Evolutionary conservation across 1,140 invertebrate genomes (phyloP).

Genomic region (Caenorhabditis latens): DNA sequence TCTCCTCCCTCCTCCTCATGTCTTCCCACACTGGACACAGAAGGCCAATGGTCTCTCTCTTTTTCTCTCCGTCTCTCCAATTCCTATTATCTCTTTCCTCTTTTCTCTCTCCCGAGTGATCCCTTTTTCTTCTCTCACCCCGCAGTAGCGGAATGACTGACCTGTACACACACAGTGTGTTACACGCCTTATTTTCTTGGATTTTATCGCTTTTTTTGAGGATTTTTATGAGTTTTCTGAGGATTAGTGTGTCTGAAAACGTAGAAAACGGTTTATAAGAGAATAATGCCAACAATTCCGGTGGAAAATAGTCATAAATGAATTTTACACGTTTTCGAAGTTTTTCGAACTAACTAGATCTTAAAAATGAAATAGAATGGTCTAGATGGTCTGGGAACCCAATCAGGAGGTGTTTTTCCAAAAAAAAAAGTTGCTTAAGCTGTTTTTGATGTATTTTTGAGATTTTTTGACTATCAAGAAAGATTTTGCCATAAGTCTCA

Average conservation of each 20-base stretch:
- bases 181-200: background rate
- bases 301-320: no score
- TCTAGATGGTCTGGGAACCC: no score
- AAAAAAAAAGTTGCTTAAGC: no score
- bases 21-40: slow-evolving; percentile 3
- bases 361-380: background rate
- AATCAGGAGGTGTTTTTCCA: no score
- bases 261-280: no score
- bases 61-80: background rate
- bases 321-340: background rate
- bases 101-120: slow-evolving; percentile 6
- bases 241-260: background rate
- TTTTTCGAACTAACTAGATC: background rate
- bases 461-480: no score
- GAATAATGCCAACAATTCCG: no score
- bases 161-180: slow-evolving; percentile 43
- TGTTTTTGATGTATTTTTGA: no score
- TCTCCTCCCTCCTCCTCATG: background rate
- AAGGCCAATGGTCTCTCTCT: slow-evolving; percentile 1
- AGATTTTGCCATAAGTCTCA: no score
- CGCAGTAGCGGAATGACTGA: background rate
- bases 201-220: background rate
- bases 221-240: background rate
- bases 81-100: slow-evolving; percentile 27
- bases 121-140: background rate